phyloP scores from a whole-genome alignment of 2,888 invertebrate species.

The Oegoconia quadripuncta region DNA sequence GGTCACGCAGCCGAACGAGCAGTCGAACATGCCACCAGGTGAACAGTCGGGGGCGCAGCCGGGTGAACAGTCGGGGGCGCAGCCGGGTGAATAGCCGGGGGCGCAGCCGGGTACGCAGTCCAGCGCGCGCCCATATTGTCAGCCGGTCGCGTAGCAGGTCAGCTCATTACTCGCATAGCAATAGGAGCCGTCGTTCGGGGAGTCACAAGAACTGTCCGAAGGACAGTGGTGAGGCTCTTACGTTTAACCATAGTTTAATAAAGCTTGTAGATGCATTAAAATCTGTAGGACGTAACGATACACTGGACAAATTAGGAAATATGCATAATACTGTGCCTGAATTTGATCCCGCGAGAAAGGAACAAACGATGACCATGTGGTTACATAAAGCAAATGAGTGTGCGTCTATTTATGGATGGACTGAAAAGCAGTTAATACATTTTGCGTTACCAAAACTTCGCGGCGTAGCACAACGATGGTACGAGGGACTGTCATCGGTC shows the following conservation, averaged over 20 bases:
- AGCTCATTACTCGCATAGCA: too few species aligned
- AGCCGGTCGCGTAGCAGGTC: not conserved
- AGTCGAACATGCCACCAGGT: not conserved
- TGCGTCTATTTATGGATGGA: not conserved
- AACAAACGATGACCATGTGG: too few species aligned
- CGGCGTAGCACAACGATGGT: slow-evolving; percentile 4
- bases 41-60: too few species aligned
- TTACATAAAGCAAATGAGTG: slow-evolving; percentile 3
- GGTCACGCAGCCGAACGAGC: too few species aligned
- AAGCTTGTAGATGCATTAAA: too few species aligned
- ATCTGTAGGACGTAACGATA: not conserved
- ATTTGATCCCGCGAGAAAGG: slow-evolving; percentile 3
- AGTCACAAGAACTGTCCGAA: not conserved
- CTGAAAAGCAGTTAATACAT: slow-evolving; percentile 1
- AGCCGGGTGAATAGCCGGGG: not conserved
- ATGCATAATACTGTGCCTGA: slow-evolving; percentile 6
- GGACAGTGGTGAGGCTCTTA: too few species aligned
- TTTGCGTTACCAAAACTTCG: slow-evolving; percentile 3
- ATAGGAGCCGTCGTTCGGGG: not conserved
- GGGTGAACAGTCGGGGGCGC: too few species aligned
- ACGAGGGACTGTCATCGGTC: too few species aligned
- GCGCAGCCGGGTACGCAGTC: not conserved
- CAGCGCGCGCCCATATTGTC: not conserved
- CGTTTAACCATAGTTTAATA: too few species aligned
- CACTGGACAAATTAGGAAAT: not conserved